Evolutionary conservation across 2,888 invertebrate species (phyloP), one percentile per base, ranked within the genome.

Genomic region (Trichogramma evanescens): DNA sequence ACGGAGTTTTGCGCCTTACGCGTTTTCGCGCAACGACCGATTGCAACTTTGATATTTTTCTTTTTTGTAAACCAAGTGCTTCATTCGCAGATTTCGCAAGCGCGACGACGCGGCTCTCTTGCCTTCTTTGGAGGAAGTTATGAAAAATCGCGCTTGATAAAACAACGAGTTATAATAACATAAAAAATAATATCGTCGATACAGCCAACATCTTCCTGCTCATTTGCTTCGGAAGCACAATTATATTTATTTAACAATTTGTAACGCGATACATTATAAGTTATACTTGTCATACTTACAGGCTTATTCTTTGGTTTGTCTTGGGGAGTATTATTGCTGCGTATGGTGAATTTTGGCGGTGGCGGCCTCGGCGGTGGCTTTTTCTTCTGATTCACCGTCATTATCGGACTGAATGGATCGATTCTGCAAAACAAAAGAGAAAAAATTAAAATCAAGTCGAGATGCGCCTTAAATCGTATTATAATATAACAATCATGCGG

Each of bases 331-430:
- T 69, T 68, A 5, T 56, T 41, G 52, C 65, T 65, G 54, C 71
- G 70, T 13, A 66, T 67, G 56, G 66, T 69, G 62, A 83, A 75
- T 72, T 83, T 84, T 3, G 88, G 88, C 63, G 88, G 88, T 58
- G 89, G 88, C 4, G 88, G 88, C 44, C 88, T 78, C 4, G 88
- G 88, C 4, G 88, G 88, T 43, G 88, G 87, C 72, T 86, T 86
- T 71, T 86, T 88, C 74, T 86, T 88, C 65, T 82, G 82, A 38
- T 73, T 69, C 65, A 71, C 75, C 58, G 80, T 76, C 43, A 80
- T 80, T 61, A 81, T 75, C 26, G 67, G 65, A 41, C 68, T 71
- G 56, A 74, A 77, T 42, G 72, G 68, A 64, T 77, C 73, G 56
- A 73, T 76, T 56, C 69, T 71, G 60, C 39, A 63, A 65, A 56